These are phyloP conservation scores for Caranx melampygus DNA, from an alignment of 2,113 vertebrate species.

Conservation along the genomic window DNA sequence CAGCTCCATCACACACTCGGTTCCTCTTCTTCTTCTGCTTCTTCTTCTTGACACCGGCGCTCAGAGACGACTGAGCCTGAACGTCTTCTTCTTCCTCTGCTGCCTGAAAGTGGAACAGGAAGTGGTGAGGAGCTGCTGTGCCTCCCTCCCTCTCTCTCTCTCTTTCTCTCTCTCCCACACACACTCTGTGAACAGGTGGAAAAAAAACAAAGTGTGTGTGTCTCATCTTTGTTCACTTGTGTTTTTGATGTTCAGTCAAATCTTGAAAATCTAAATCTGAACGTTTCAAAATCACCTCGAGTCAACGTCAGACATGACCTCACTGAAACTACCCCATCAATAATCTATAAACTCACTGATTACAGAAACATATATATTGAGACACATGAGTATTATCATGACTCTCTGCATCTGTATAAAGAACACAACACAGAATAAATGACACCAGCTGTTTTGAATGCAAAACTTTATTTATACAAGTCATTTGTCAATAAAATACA, in stretches of 20 bases:
- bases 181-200: neutral
- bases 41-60: neutral
- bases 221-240: neutral
- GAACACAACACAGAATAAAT: neutral
- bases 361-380: no score
- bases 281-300: no score
- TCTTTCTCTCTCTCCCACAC: neutral
- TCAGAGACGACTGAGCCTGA: neutral
- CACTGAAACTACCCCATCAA: no score
- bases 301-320: no score
- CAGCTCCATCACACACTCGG: conserved; percentile 35
- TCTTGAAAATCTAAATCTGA: neutral
- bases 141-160: neutral
- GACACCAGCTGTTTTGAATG: neutral
- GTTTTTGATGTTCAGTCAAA: neutral
- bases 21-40: neutral
- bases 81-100: neutral
- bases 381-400: no score
- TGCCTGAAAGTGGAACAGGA: conserved; percentile 68
- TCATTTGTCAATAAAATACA: conserved; percentile 2
- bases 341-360: no score
- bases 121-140: conserved; percentile 70
- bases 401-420: neutral
- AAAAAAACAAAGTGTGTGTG: neutral
- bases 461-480: conserved; percentile 42